Evolutionary conservation across 2,113 vertebrate species (phyloP).

Genomic region (Brachyhypopomus gauderio): DNA sequence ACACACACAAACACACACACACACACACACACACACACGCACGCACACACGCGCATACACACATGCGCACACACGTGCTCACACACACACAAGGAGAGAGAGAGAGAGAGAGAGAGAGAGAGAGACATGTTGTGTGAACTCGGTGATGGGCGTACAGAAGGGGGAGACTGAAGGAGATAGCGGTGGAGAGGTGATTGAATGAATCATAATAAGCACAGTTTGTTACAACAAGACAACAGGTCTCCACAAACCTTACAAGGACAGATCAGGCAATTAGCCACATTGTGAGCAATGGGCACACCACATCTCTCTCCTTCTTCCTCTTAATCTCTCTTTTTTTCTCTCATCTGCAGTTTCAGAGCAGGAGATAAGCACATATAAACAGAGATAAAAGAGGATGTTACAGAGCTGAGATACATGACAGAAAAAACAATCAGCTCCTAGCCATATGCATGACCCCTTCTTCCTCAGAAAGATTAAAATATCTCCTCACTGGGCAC

Average conservation of each 20-base stretch:
- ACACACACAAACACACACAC: not conserved
- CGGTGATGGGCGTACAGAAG: not conserved
- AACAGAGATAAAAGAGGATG: conserved; percentile 12
- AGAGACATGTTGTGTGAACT: not conserved
- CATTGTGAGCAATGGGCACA: conserved; percentile 14
- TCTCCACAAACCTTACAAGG: not conserved
- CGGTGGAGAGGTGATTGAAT: not conserved
- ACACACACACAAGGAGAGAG: not conserved
- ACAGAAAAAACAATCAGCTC: conserved; percentile 27
- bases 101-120: not conserved
- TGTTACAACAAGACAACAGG: conserved; percentile 11
- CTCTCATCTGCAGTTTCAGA: not conserved
- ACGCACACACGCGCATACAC: not conserved
- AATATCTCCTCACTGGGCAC: conserved; percentile 41
- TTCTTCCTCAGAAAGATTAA: conserved; percentile 30
- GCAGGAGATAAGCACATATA: not conserved
- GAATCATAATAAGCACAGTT: not conserved
- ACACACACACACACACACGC: not conserved
- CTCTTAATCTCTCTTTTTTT: too few species aligned
- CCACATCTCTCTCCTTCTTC: not conserved
- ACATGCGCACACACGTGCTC: not conserved
- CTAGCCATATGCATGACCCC: conserved; percentile 15
- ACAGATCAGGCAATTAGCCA: conserved; percentile 36
- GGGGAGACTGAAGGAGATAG: not conserved
- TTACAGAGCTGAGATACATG: not conserved